Conservation (phyloP, 2,113 vertebrate species). For the Chamaea fasciata region DNA sequence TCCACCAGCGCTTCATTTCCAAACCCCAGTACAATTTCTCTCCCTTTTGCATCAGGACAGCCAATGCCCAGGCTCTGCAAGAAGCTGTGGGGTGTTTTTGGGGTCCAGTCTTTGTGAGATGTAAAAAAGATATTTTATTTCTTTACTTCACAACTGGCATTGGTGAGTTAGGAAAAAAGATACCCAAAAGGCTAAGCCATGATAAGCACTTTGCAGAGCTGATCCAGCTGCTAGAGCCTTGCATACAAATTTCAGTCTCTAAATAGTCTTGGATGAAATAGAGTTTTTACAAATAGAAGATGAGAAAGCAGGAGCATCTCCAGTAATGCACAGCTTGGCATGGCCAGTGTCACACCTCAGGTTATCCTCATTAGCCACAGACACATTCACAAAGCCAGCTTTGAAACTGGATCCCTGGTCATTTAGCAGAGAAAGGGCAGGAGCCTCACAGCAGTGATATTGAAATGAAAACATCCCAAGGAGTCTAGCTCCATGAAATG, state of each 20-base stretch:
- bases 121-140: background rate
- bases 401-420: constrained; percentile 12
- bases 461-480: constrained; percentile 32
- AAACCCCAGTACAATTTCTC: background rate
- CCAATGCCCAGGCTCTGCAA: background rate
- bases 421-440: constrained; percentile 20
- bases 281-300: background rate
- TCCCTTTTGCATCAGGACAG: background rate
- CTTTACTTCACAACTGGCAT: background rate
- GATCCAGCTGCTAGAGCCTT: background rate
- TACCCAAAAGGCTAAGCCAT: background rate
- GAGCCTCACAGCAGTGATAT: background rate
- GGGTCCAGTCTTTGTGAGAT: background rate
- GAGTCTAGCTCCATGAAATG: constrained; percentile 23
- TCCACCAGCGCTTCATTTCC: background rate
- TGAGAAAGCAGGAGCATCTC: background rate
- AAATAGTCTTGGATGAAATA: background rate
- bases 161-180: background rate
- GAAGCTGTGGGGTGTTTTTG: background rate
- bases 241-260: background rate
- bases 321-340: background rate
- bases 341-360: constrained; percentile 6
- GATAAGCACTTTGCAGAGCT: background rate
- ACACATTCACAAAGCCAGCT: constrained; percentile 29
- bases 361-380: constrained; percentile 45